Evolutionary conservation across 2,113 vertebrate species (phyloP).

Genomic region (Calyptommatus sinebrachiatus): DNA sequence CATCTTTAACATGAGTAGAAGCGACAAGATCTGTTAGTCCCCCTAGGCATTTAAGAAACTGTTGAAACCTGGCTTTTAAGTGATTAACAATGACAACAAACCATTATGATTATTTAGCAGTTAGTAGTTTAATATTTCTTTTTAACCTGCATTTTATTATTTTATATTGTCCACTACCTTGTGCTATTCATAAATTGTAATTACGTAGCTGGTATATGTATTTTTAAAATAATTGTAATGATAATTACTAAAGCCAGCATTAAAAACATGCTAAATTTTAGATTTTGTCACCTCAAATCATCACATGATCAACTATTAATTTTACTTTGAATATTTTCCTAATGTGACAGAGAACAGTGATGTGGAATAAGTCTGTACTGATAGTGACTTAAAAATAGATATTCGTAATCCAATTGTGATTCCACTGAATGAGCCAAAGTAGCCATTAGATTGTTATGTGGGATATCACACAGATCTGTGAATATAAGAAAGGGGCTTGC

Average conservation of each 20-base stretch:
- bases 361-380: not conserved
- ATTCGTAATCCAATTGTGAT: not conserved
- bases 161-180: no score
- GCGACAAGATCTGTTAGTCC: not conserved
- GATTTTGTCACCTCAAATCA: not conserved
- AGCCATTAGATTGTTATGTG: not conserved
- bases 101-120: no score
- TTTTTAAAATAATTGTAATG: not conserved
- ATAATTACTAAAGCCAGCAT: no score
- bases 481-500: not conserved
- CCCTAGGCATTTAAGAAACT: no score
- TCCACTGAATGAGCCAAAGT: not conserved
- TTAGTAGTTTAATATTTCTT: no score
- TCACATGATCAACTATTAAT: not conserved
- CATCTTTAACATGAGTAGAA: not conserved
- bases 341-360: not conserved
- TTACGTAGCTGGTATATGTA: no score
- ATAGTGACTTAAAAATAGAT: not conserved
- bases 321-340: not conserved
- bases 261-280: not conserved
- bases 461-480: not conserved
- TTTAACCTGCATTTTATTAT: no score
- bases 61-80: no score
- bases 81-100: no score
- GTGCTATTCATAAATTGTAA: no score